These are phyloP conservation scores for Castor canadensis DNA, from an alignment of 2,113 vertebrate species.

Conservation along the genomic window DNA sequence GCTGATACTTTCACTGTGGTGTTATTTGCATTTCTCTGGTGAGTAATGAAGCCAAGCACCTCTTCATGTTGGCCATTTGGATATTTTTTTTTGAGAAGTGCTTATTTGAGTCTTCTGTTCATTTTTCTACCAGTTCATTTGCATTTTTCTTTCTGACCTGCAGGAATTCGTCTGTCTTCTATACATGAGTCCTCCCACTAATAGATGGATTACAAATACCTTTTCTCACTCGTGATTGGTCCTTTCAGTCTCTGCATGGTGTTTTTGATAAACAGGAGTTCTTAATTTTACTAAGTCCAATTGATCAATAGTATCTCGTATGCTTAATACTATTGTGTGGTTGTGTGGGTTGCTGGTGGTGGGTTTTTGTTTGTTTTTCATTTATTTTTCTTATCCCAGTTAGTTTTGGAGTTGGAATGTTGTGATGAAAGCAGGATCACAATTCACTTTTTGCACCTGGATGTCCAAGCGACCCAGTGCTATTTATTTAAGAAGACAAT, in stretches of 20 bases:
- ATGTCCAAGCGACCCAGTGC: not conserved
- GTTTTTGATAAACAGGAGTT: no score
- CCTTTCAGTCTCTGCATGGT: not conserved
- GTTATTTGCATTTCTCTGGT: not conserved
- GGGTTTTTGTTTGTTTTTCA: no score
- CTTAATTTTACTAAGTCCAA: no score
- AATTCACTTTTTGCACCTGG: not conserved
- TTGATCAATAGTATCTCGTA: not conserved
- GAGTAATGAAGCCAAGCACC: not conserved
- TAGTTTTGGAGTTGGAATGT: not conserved
- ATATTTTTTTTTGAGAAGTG: no score
- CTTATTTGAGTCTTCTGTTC: not conserved
- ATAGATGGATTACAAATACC: not conserved
- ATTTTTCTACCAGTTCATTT: not conserved
- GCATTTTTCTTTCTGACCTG: not conserved
- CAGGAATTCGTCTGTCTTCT: not conserved
- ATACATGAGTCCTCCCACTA: not conserved
- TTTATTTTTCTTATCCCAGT: not conserved
- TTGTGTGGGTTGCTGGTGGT: no score
- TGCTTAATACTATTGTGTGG: not conserved
- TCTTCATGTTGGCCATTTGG: not conserved
- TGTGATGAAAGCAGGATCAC: not conserved
- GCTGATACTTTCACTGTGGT: not conserved
- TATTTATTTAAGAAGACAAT: not conserved
- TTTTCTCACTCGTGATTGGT: not conserved